Conservation (phyloP, 35 echinoderm and acorn worm species). For the Apostichopus japonicus region DNA sequence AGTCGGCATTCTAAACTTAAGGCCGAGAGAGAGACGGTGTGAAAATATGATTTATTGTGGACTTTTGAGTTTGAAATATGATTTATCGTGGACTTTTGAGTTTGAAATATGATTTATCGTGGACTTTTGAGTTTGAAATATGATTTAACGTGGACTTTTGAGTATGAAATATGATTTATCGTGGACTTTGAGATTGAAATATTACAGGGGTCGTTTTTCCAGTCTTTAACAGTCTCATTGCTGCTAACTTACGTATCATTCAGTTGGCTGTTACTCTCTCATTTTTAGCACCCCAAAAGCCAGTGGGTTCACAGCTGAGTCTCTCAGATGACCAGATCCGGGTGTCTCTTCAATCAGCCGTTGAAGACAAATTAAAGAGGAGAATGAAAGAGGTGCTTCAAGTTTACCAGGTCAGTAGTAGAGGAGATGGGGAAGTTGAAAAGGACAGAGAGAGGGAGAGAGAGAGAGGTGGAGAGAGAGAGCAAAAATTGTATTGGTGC, state of each 20-base stretch:
- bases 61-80: background rate
- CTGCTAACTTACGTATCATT: background rate
- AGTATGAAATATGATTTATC: background rate
- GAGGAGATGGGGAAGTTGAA: background rate
- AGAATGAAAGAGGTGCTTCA: constrained; percentile 77
- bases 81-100: background rate
- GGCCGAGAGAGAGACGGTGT: background rate
- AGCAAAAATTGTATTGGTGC: no score
- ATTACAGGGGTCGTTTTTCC: background rate
- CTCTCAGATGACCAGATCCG: constrained; percentile 89
- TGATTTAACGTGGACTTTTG: background rate
- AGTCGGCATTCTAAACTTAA: background rate
- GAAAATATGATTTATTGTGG: background rate
- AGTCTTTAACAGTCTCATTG: background rate
- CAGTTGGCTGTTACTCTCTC: background rate
- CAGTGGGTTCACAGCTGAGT: constrained; percentile 46
- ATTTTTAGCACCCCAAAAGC: background rate
- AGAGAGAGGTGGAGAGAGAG: no score
- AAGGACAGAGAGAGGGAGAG: no score
- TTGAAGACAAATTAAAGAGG: constrained; percentile 93
- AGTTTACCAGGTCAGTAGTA: constrained; percentile 67
- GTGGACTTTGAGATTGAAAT: background rate
- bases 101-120: background rate
- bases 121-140: background rate
- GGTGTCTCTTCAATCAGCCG: constrained; percentile 79